Conservation (phyloP, 2,113 vertebrate genomes). For the Lanius ludovicianus region DNA sequence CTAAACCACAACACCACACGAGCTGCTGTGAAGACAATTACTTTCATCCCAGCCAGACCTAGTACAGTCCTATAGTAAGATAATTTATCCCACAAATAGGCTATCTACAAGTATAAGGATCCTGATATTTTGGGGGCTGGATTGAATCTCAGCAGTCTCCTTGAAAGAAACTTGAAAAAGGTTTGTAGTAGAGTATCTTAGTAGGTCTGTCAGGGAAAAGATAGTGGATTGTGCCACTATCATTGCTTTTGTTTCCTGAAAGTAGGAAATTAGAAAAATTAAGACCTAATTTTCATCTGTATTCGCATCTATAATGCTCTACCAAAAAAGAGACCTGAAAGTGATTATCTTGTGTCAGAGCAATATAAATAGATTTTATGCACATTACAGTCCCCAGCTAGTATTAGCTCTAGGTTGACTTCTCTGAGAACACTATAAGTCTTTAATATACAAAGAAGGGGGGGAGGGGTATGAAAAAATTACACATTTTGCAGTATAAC, state of each 20-base stretch:
- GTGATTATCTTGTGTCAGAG: neutral
- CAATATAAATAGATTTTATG: neutral
- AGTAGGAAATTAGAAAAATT: neutral
- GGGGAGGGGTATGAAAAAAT: rapidly evolving
- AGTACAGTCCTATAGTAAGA: neutral
- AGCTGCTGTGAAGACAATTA: neutral
- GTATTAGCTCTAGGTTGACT: neutral
- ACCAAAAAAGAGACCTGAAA: neutral
- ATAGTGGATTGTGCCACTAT: neutral
- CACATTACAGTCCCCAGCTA: neutral
- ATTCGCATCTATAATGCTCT: neutral
- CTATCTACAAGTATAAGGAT: neutral
- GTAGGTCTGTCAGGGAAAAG: neutral
- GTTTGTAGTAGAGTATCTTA: neutral
- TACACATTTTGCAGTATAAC: neutral
- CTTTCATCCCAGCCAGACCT: neutral
- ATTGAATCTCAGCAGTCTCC: neutral
- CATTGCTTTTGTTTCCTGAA: neutral
- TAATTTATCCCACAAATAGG: neutral
- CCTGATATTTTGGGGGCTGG: neutral
- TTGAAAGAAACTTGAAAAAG: neutral
- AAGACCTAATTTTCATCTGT: neutral
- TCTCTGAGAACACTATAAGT: neutral
- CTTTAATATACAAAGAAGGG: neutral
- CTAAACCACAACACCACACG: rapidly evolving